Evolutionary conservation across 2,113 vertebrate genomes (phyloP).

Genomic region (Capra hircus): DNA sequence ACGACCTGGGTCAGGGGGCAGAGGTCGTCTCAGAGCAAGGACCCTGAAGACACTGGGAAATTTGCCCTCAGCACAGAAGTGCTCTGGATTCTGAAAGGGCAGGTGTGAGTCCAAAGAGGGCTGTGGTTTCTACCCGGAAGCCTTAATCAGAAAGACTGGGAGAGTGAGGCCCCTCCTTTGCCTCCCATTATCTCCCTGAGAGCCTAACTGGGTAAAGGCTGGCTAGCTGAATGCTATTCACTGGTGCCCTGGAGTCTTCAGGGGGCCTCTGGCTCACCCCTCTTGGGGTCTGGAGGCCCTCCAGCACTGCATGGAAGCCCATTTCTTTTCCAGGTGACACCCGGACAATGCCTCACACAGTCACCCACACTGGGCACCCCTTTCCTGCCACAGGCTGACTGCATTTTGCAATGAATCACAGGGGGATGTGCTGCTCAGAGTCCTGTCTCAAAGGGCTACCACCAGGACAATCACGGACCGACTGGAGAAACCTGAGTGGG

Average conservation of each 20-base stretch:
- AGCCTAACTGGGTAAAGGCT: not conserved
- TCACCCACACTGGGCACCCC: not conserved
- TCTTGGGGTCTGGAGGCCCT: not conserved
- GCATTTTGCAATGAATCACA: rapidly evolving
- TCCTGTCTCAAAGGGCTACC: not conserved
- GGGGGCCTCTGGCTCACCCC: not conserved
- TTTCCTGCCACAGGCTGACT: not conserved
- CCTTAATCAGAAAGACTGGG: not conserved
- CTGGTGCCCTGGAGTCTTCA: not conserved
- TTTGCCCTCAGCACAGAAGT: not conserved
- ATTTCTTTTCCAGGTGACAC: not conserved
- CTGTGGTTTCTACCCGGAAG: not conserved
- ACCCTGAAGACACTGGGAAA: not conserved
- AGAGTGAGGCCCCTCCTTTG: not conserved
- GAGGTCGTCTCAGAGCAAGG: not conserved
- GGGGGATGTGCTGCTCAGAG: not conserved
- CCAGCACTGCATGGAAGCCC: not conserved
- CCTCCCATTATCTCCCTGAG: rapidly evolving
- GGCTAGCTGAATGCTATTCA: not conserved
- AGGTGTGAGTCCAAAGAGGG: not conserved
- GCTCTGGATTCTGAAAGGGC: not conserved
- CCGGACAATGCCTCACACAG: not conserved
- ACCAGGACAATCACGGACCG: rapidly evolving
- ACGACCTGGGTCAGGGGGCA: not conserved
- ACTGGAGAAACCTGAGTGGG: not conserved